These are phyloP conservation scores for Poeciliopsis prolifica DNA, from an alignment of 2,113 vertebrate genomes.

Conservation along the genomic window DNA sequence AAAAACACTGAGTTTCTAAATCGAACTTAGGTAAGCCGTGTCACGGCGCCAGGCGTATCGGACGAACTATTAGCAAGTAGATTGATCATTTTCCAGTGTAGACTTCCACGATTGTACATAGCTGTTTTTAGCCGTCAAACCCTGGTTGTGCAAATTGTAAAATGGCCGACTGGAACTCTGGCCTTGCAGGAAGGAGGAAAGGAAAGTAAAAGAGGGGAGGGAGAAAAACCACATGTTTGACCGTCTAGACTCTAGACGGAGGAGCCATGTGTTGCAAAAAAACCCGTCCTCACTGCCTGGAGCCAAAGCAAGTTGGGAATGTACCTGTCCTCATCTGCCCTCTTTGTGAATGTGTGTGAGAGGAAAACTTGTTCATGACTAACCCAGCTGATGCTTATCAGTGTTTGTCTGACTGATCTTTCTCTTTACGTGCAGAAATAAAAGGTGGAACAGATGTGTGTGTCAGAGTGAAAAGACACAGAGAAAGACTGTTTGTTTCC, in stretches of 20 bases:
- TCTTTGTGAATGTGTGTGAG: conserved; percentile 30
- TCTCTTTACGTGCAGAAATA: conserved; percentile 55
- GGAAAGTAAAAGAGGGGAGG: conserved; percentile 24
- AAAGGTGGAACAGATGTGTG: conserved; percentile 64
- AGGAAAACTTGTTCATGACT: conserved; percentile 52
- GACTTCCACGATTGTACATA: conserved; percentile 20
- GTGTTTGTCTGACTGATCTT: conserved; percentile 60
- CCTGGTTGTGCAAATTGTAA: conserved; percentile 54
- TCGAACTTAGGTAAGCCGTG: conserved; percentile 18
- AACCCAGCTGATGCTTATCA: conserved; percentile 68
- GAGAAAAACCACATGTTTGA: conserved; percentile 24
- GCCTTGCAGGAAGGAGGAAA: conserved; percentile 41
- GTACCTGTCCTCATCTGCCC: conserved; percentile 58
- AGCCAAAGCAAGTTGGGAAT: conserved; percentile 69
- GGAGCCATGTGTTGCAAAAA: conserved; percentile 64
- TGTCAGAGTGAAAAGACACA: conserved; percentile 35
- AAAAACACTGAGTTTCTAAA: conserved; percentile 31
- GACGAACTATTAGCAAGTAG: not conserved
- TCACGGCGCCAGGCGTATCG: conserved; percentile 13
- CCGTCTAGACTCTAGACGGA: conserved; percentile 79
- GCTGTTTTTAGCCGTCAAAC: conserved; percentile 20
- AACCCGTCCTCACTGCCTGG: conserved; percentile 56
- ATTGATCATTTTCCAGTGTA: conserved; percentile 13
- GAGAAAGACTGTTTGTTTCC: conserved; percentile 50
- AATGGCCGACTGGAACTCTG: conserved; percentile 66